Base-by-base conservation (phyloP, 2,888 invertebrate species). In the Lampropteryx suffumata region DNA sequence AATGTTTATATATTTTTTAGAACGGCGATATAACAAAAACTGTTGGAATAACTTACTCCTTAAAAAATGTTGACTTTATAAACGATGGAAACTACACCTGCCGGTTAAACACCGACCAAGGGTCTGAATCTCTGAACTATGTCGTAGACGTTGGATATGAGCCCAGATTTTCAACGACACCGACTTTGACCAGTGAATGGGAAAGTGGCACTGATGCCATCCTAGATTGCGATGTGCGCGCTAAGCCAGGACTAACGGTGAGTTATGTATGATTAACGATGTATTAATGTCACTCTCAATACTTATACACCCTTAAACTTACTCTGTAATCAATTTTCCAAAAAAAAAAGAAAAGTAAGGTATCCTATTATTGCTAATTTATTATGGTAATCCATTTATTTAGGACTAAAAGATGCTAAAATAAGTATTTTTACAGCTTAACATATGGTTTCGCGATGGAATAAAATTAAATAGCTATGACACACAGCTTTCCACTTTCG, bases 81-180 rank as follows among this genome's bases (percentile, higher is more conserved):
- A 36, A 57, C 7, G 62, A 61, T 10, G 59, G 55, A 3, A 62
- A 61, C 36, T 64, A 59, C 30, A 64, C 64, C 5, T 64, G 64
- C 28, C 57, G 60, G 32, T 37, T 46, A 0, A 61, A 50, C 40
- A 57, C 51, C 13, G 29, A 54, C 5, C 39, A n/a, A n/a, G n/a
- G n/a, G n/a, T n/a, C n/a, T n/a, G n/a, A n/a, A n/a, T n/a, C n/a
- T n/a, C n/a, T n/a, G 29, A 62, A 53, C 10, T 61, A 49, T 42
- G 50, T 44, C 0, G 35, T 64, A 0, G 44, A 58, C 11, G 48
- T 62, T 0, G 64, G 62, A 0, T 52, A 37, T 12, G 10, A 37
- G 27, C 64, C 62, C 3, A 17, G 4, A 1, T 60, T 64, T 17
- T 13, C 3, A 2, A 12, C 4, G 12, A 0, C 2, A 7, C 24